These are phyloP conservation scores for Philopotamus ludificatus DNA, from an alignment of 1,140 invertebrate species.

Conservation along the genomic window DNA sequence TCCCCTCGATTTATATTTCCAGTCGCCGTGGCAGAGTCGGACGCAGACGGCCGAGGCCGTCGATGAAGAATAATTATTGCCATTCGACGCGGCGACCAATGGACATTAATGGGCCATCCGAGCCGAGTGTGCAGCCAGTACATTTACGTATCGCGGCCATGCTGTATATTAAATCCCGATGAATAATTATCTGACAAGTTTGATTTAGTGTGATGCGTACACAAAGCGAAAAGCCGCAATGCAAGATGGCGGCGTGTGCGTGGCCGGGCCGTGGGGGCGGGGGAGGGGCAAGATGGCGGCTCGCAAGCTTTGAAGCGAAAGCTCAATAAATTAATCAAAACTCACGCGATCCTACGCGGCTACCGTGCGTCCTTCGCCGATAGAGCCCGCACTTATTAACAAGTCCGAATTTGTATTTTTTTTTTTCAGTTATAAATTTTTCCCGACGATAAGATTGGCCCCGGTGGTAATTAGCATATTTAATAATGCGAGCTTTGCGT, in stretches of 20 bases:
- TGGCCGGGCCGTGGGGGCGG: conserved; percentile 6
- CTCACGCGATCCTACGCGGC: conserved; percentile 1
- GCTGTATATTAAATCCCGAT: background rate
- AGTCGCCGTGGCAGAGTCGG: too few species aligned
- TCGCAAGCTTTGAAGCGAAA: conserved; percentile 21
- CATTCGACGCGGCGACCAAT: too few species aligned
- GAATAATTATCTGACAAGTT: background rate
- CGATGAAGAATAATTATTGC: too few species aligned
- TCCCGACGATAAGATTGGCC: background rate
- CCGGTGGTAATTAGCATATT: background rate
- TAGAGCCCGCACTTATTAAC: background rate
- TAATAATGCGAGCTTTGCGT: background rate
- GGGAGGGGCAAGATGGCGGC: conserved; percentile 23
- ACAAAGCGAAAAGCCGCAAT: conserved; percentile 15
- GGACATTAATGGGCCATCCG: too few species aligned
- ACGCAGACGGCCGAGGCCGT: too few species aligned
- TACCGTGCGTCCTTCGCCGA: conserved; percentile 2
- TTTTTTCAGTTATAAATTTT: background rate
- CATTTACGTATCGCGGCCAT: background rate
- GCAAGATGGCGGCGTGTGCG: too few species aligned
- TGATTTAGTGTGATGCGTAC: background rate
- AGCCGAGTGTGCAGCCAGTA: background rate
- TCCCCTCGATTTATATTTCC: too few species aligned
- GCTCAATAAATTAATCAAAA: conserved; percentile 28
- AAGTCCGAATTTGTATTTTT: background rate